phyloP scores from a whole-genome alignment of 2,888 invertebrate genomes.

The Heterodera filipjevi region DNA sequence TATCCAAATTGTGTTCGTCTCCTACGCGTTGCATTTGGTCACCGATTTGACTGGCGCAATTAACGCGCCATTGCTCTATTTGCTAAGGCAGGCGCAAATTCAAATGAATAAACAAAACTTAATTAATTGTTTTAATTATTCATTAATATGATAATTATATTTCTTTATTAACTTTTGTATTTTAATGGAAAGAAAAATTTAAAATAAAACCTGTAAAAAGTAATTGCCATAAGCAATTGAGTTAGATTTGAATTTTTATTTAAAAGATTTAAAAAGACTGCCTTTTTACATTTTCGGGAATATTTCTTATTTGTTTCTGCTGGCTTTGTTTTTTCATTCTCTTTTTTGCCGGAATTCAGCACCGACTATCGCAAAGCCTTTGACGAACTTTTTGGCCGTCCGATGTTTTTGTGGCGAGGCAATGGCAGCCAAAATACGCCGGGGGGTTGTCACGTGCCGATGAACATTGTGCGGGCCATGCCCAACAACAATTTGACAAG shows the following conservation, averaged over 20 bases:
- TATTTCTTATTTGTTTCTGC: too few species aligned
- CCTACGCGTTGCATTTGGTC: neutral
- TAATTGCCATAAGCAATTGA: too few species aligned
- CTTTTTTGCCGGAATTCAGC: neutral
- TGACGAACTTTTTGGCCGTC: conserved; percentile 8
- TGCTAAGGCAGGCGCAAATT: conserved; percentile 8
- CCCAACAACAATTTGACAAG: neutral
- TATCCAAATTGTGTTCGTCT: neutral
- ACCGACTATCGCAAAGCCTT: conserved; percentile 8
- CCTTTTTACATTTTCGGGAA: too few species aligned
- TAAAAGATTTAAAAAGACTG: too few species aligned
- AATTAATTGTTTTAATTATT: too few species aligned
- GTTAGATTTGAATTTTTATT: too few species aligned
- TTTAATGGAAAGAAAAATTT: neutral
- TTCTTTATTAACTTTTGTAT: too few species aligned
- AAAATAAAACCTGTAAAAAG: too few species aligned
- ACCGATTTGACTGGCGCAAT: neutral
- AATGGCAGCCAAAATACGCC: neutral
- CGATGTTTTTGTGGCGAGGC: neutral
- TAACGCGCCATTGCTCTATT: conserved; percentile 8
- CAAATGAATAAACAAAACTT: neutral
- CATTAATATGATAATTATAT: too few species aligned
- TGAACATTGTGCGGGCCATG: neutral
- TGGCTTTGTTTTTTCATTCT: too few species aligned
- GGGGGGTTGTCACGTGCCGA: neutral